Conservation (phyloP, 2,113 vertebrate species). For the Epinephelus lanceolatus region DNA sequence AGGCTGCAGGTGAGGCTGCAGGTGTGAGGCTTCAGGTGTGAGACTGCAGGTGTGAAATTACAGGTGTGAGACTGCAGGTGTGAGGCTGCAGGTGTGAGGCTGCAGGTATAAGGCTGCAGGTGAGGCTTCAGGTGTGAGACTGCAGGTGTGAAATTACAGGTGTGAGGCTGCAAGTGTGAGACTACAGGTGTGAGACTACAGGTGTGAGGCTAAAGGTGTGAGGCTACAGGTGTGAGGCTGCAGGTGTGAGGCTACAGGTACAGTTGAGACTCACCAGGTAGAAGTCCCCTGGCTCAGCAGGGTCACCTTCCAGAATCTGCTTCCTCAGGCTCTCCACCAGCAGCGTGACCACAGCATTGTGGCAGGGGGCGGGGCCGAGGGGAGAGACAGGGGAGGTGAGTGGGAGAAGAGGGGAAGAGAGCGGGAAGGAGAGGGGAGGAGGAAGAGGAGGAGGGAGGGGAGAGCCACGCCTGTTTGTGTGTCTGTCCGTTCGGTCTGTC, state of each 20-base stretch:
- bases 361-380: constrained; percentile 21
- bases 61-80: no score
- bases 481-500: constrained; percentile 32
- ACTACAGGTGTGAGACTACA: no score
- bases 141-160: no score
- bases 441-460: constrained; percentile 40
- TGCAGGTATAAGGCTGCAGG: no score
- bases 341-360: constrained; percentile 89
- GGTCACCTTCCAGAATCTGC: constrained; percentile 89
- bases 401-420: neutral
- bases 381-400: neutral
- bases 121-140: no score
- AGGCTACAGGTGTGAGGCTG: neutral
- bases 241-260: neutral
- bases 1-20: no score
- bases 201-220: no score
- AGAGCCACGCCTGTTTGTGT: constrained; percentile 29
- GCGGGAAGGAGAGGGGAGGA: constrained; percentile 6
- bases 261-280: constrained; percentile 86
- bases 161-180: no score
- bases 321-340: constrained; percentile 88
- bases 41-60: accelerated
- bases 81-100: no score
- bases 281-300: constrained; percentile 84
- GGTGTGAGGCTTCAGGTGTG: no score